Evolutionary conservation across 2,888 invertebrate genomes (phyloP).

Genomic region (Hybos culiciformis): DNA sequence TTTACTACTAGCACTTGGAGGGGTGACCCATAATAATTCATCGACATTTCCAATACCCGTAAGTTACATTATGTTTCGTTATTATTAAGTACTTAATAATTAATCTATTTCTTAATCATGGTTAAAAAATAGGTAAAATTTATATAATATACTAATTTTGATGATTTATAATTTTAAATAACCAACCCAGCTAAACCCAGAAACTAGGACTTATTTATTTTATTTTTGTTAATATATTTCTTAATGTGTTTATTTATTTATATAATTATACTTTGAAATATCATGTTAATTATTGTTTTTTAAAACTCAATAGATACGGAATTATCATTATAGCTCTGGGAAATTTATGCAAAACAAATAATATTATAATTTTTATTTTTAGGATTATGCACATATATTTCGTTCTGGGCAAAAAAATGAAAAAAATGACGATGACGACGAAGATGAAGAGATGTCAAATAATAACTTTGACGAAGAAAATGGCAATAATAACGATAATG

Average conservation of each 20-base stretch:
- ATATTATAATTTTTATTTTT: background rate
- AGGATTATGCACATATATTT: slow-evolving; percentile 20
- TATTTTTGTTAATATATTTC: background rate
- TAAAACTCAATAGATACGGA: too few relatives aligned
- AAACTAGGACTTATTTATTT: background rate
- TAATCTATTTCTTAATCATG: background rate
- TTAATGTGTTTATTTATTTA: background rate
- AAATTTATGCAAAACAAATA: too few relatives aligned
- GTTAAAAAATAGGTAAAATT: background rate
- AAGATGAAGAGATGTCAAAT: slow-evolving; percentile 11
- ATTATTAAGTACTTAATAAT: background rate
- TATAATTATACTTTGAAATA: too few relatives aligned
- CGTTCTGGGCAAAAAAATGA: slow-evolving; percentile 20
- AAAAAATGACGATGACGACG: slow-evolving; percentile 9
- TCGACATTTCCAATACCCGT: slow-evolving; percentile 20
- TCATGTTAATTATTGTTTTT: too few relatives aligned
- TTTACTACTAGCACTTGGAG: slow-evolving; percentile 21
- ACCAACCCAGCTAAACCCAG: background rate
- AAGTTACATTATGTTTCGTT: slow-evolving; percentile 9
- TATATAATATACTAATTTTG: too few relatives aligned
- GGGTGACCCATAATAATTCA: slow-evolving; percentile 17
- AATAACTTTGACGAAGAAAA: slow-evolving; percentile 15
- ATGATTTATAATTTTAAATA: background rate
- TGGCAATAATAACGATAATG: slow-evolving; percentile 17
- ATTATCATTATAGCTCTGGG: too few relatives aligned